phyloP scores from a whole-genome alignment of 2,797 vertebrate genomes.

The Australoheros facetus region DNA sequence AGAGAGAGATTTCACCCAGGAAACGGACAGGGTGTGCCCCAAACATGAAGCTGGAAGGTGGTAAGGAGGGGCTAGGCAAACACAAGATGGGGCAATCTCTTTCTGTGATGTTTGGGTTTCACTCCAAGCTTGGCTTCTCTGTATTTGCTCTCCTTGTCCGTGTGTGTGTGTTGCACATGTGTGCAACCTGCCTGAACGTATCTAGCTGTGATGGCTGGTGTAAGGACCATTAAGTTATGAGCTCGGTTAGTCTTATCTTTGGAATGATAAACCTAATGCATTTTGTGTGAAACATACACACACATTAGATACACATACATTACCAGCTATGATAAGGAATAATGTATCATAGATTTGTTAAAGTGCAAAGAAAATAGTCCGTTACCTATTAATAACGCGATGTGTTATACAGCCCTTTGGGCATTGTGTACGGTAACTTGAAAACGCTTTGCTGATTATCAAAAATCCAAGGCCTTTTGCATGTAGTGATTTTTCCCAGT shows the following conservation, averaged over 20 bases:
- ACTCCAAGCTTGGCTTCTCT: conserved; percentile 34
- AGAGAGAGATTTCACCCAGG: conserved; percentile 62
- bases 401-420: conserved; percentile 43
- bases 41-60: conserved; percentile 69
- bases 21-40: conserved; percentile 70
- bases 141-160: conserved; percentile 42
- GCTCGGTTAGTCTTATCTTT: conserved; percentile 59
- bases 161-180: conserved; percentile 29
- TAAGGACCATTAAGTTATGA: conserved; percentile 55
- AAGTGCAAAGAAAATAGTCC: conserved; percentile 31
- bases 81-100: conserved; percentile 69
- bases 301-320: conserved; percentile 29
- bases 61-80: conserved; percentile 72
- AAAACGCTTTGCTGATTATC: conserved; percentile 30
- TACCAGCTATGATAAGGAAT: conserved; percentile 45
- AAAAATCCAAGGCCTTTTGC: conserved; percentile 15
- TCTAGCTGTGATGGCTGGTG: conserved; percentile 10
- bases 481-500: conserved; percentile 29
- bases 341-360: conserved; percentile 29
- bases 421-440: conserved; percentile 25
- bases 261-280: conserved; percentile 50
- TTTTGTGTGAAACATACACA: conserved; percentile 47
- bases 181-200: conserved; percentile 8
- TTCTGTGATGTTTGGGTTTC: conserved; percentile 68
- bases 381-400: conserved; percentile 52